Conservation (phyloP, 2,113 vertebrate species). For the Nycticryphes semicollaris region DNA sequence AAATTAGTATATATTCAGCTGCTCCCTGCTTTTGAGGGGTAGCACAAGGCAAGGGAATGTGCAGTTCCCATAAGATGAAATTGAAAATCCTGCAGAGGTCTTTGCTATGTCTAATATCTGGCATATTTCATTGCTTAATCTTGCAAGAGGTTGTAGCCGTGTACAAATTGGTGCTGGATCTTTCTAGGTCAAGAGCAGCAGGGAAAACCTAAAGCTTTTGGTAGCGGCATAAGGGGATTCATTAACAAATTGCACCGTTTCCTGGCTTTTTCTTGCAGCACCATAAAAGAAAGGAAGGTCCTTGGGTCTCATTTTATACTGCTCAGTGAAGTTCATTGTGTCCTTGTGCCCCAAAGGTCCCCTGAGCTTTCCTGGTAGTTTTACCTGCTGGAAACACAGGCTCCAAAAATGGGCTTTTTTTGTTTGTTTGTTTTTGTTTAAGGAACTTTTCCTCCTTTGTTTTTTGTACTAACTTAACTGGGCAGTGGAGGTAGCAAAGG, state of each 20-base stretch:
- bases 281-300: not conserved
- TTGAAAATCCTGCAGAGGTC: not conserved
- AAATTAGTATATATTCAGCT: not conserved
- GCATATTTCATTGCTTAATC: not conserved
- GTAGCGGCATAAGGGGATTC: not conserved
- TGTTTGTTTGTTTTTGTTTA: not conserved
- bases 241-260: not conserved
- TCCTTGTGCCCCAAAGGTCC: not conserved
- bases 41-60: accelerated
- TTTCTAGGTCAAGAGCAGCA: constrained; percentile 39
- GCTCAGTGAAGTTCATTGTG: not conserved
- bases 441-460: not conserved
- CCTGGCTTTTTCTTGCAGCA: not conserved
- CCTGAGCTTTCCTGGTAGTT: not conserved
- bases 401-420: not conserved
- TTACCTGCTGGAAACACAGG: not conserved
- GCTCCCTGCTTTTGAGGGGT: accelerated
- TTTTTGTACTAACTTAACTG: not conserved
- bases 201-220: not conserved
- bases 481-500: not conserved
- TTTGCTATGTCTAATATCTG: accelerated
- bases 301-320: not conserved
- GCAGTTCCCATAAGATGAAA: accelerated
- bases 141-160: not conserved
- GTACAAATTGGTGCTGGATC: not conserved